Evolutionary conservation across 2,888 invertebrate species (phyloP).

Genomic region (Diplazon laetatorius): DNA sequence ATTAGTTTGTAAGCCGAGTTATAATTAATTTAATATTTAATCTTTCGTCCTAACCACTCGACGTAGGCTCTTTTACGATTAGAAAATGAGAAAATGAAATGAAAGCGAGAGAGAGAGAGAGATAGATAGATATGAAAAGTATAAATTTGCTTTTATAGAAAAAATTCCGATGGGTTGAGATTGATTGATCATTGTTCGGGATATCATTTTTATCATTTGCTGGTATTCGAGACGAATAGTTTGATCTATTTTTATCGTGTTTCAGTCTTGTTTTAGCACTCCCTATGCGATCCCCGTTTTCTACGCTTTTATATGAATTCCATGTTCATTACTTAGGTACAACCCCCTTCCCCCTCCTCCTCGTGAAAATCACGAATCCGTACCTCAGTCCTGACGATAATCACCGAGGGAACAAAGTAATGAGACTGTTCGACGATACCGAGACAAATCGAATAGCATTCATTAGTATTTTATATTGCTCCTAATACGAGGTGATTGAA

Average conservation of each 20-base stretch:
- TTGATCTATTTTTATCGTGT: constrained; percentile 25
- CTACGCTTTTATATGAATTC: constrained; percentile 46
- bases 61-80: constrained; percentile 23
- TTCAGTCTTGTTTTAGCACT: background rate
- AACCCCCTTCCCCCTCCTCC: background rate
- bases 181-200: background rate
- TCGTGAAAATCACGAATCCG: constrained; percentile 18
- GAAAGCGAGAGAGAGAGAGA: background rate
- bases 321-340: constrained; percentile 7
- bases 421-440: background rate
- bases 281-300: constrained; percentile 38
- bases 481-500: background rate
- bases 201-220: constrained; percentile 8
- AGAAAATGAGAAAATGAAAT: background rate
- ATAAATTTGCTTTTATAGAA: constrained; percentile 12
- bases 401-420: background rate
- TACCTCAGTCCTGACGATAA: constrained; percentile 2
- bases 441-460: background rate
- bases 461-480: constrained; percentile 2
- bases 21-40: constrained; percentile 72
- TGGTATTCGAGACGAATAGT: constrained; percentile 29
- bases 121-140: background rate
- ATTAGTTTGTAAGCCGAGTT: constrained; percentile 64
- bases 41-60: constrained; percentile 27
- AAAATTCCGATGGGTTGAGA: constrained; percentile 16